These are phyloP conservation scores for Macropus fuliginosus DNA, from an alignment of 2,797 vertebrate genomes.

Conservation along the genomic window DNA sequence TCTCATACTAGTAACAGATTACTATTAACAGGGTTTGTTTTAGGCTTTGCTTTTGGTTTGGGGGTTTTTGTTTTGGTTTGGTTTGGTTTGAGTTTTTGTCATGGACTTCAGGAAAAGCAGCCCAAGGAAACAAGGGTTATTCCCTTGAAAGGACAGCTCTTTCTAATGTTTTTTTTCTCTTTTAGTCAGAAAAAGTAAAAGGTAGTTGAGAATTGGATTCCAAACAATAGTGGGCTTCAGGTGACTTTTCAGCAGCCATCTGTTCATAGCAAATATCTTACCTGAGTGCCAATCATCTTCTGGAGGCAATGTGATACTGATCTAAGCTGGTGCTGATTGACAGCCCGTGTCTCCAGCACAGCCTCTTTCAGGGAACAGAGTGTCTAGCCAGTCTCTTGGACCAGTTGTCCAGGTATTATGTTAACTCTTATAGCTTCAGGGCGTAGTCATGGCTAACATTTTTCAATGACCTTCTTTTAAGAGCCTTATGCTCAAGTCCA, in stretches of 20 bases:
- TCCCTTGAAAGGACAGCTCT: constrained; percentile 37
- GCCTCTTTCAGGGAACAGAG: constrained; percentile 72
- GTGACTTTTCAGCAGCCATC: constrained; percentile 84
- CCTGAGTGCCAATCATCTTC: constrained; percentile 83
- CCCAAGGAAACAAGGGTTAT: constrained; percentile 25
- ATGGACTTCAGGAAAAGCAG: not conserved
- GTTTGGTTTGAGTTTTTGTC: not conserved
- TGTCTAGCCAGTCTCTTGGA: constrained; percentile 75
- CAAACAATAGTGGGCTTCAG: constrained; percentile 82
- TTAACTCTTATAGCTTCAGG: constrained; percentile 81
- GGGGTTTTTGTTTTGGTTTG: not conserved
- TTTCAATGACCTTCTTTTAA: constrained; percentile 78
- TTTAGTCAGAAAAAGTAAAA: not conserved
- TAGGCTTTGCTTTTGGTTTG: not conserved
- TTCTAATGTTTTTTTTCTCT: not conserved
- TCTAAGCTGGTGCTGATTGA: constrained; percentile 70
- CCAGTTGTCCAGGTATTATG: constrained; percentile 91
- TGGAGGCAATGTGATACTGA: constrained; percentile 79
- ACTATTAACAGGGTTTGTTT: constrained; percentile 14
- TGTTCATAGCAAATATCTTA: constrained; percentile 83
- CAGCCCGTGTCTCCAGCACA: constrained; percentile 64
- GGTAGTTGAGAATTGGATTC: constrained; percentile 77
- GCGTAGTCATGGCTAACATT: constrained; percentile 79
- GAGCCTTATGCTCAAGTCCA: constrained; percentile 81
- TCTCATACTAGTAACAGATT: constrained; percentile 56